Evolutionary conservation across 2,113 vertebrate species (phyloP).

Genomic region (Lagopus leucura): DNA sequence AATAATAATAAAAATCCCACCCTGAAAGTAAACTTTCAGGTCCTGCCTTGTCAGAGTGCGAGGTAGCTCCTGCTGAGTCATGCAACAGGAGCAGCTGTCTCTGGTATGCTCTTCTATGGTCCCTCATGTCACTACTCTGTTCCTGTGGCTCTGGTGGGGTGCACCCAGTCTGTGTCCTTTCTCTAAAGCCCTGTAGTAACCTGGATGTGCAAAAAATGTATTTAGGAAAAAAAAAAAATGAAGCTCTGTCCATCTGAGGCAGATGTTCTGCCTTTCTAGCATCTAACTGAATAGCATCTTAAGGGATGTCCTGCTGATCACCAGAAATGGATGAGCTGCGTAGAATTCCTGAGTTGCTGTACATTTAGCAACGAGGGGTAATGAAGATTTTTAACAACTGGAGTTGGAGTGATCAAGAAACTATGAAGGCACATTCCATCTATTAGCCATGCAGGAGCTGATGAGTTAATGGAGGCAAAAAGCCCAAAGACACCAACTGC

Average conservation of each 20-base stretch:
- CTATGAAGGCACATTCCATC: conserved; percentile 36
- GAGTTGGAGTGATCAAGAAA: conserved; percentile 47
- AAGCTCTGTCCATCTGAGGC: not conserved
- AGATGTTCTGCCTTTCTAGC: not conserved
- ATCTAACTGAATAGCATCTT: not conserved
- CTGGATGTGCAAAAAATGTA: not conserved
- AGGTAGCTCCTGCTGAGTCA: conserved; percentile 52
- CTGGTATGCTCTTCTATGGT: not conserved
- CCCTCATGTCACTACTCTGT: accelerated
- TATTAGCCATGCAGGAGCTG: conserved; percentile 56
- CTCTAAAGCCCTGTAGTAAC: not conserved
- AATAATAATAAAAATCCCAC: not conserved
- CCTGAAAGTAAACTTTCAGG: conserved; percentile 48
- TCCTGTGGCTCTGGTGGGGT: not conserved
- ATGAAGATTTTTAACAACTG: conserved; percentile 66
- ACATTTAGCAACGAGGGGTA: conserved; percentile 13
- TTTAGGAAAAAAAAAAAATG: not conserved
- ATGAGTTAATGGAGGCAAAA: conserved; percentile 36
- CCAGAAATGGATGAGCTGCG: not conserved
- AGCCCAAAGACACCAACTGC: conserved; percentile 69
- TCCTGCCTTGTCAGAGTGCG: not conserved
- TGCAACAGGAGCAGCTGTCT: not conserved
- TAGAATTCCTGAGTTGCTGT: conserved; percentile 11
- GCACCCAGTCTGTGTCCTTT: not conserved
- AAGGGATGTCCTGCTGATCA: not conserved